Base-by-base conservation (phyloP, 2,113 vertebrate genomes). In the mouse (Mus musculus) region DNA sequence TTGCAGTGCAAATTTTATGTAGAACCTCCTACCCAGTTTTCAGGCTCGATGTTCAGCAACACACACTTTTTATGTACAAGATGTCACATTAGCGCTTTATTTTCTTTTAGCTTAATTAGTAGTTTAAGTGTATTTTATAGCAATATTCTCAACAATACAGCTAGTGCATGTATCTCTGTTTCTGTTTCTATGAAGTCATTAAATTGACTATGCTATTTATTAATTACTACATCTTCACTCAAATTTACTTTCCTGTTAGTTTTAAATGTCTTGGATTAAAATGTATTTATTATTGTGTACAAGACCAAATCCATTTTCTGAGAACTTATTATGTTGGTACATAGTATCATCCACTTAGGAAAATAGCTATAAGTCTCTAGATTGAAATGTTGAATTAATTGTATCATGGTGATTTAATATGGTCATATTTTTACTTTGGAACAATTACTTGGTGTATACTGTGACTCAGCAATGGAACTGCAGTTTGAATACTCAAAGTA, bases 101-200 rank as follows among this genome's bases (percentile, higher is more conserved):
- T 30, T 71, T 61, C 24, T 89, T 94, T 94, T 89, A 92, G 69
- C 42, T 94, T 81, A 59, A 81, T 87, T 7, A 93, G 52, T 39
- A 56, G 2, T 39, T 86, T 61, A 89, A 19, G 11, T 67, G 7
- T 76, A 33, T 65, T 85, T 69, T 54, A n/a, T n/a, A n/a, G 54
- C 7, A 80, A 3, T 28, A 65, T 65, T 82, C 65, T 92, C 46
- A 73, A 65, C n/a, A 95, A 61, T 30, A 61, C 10, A 77, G 39
- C 30, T 49, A 17, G 8, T 52, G 0, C 26, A 63, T 61, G 52
- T 94, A 69, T 90, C 20, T 80, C 72, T 39, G 19, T 39, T 72
- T 72, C 73, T 76, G 30, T 52, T 91, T 75, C 33, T 78, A 28
- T 49, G 19, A 69, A 89, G n/a, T 76, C 52, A 63, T 69, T 85